These are phyloP conservation scores for Parus major DNA, from an alignment of 2,113 vertebrate genomes.

Conservation along the genomic window DNA sequence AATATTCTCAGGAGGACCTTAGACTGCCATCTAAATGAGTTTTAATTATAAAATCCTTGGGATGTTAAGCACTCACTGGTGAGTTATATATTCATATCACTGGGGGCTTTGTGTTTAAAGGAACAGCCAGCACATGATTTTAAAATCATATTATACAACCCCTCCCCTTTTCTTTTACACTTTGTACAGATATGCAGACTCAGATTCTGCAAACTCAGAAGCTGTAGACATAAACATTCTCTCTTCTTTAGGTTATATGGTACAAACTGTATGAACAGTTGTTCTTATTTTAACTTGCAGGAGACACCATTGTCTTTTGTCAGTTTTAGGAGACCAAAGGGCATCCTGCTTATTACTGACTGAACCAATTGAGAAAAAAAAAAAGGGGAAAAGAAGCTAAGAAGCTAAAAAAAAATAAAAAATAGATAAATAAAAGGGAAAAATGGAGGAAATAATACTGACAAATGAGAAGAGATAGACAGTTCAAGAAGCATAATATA, in stretches of 20 bases:
- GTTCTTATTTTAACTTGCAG: not conserved
- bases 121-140: not conserved
- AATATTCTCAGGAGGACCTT: constrained; percentile 1
- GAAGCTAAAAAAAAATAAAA: not conserved
- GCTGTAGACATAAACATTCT: not conserved
- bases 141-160: not conserved
- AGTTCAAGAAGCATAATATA: not conserved
- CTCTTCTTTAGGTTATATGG: not conserved
- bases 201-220: not conserved
- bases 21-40: not conserved
- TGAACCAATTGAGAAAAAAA: not conserved
- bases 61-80: not conserved
- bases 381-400: not conserved
- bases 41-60: not conserved
- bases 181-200: not conserved
- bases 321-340: not conserved
- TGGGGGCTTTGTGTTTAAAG: not conserved
- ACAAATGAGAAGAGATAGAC: not conserved
- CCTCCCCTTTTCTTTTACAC: not conserved
- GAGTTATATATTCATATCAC: not conserved
- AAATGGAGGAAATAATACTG: not conserved
- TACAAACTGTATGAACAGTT: not conserved
- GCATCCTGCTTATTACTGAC: not conserved
- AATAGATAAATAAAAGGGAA: not conserved
- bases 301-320: not conserved